phyloP scores from a whole-genome alignment of 2,888 invertebrate genomes.

The Latheticus oryzae region DNA sequence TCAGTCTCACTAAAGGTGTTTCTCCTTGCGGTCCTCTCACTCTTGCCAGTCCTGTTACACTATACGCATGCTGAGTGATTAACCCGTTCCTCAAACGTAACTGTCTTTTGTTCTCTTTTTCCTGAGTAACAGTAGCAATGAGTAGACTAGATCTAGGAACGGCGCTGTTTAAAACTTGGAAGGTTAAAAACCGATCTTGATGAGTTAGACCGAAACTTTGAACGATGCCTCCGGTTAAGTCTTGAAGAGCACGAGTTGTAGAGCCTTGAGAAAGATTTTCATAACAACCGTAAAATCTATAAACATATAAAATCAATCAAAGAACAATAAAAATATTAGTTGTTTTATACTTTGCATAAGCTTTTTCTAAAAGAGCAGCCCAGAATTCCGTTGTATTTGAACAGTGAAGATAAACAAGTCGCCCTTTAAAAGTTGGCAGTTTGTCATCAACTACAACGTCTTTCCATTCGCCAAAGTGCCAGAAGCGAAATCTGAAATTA shows the following conservation, averaged over 20 bases:
- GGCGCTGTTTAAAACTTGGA: constrained; percentile 75
- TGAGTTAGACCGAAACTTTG: constrained; percentile 77
- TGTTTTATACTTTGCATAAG: constrained; percentile 79
- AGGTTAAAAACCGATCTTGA: constrained; percentile 74
- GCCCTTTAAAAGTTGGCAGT: constrained; percentile 76
- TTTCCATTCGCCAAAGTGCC: constrained; percentile 84
- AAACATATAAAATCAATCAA: constrained; percentile 16
- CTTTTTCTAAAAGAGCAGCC: constrained; percentile 82
- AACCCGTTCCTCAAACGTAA: constrained; percentile 72
- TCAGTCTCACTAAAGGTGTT: constrained; percentile 72
- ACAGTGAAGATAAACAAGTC: constrained; percentile 73
- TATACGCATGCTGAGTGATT: constrained; percentile 76
- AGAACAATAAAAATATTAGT: not conserved
- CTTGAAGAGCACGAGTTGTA: constrained; percentile 77
- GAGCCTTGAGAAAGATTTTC: constrained; percentile 73
- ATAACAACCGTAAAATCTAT: constrained; percentile 77
- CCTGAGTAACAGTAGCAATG: constrained; percentile 74
- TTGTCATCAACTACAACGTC: constrained; percentile 82
- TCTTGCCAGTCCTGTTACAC: constrained; percentile 77
- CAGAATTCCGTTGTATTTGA: constrained; percentile 78
- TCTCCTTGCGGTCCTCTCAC: constrained; percentile 72
- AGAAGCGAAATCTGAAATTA: constrained; percentile 75
- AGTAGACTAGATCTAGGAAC: constrained; percentile 78
- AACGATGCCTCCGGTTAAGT: constrained; percentile 80
- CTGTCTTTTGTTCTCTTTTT: constrained; percentile 70